A percentile compares a stretch with the other conserved stretches of the same genome.
phyloP scores from a whole-genome alignment of 2,113 vertebrate species.

The Opisthocomus hoazin region DNA sequence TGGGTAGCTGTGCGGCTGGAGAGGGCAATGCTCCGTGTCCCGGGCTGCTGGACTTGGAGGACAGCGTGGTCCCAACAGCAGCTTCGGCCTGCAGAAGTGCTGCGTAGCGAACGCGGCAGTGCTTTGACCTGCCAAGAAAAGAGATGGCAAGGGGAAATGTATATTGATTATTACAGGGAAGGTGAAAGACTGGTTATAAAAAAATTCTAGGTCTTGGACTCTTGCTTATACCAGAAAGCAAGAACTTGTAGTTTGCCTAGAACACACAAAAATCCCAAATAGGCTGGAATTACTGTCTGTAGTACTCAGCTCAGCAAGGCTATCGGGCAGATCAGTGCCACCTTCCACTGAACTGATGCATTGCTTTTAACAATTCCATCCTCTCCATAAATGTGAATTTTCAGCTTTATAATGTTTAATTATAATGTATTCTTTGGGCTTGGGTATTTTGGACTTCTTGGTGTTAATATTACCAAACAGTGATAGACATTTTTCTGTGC shows the following conservation, averaged over 20 bases:
- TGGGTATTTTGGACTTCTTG: background rate
- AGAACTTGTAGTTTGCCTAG: background rate
- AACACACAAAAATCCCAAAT: background rate
- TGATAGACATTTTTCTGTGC: background rate
- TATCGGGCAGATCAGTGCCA: background rate
- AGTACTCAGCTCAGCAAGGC: background rate
- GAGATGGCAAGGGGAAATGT: background rate
- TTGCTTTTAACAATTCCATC: background rate
- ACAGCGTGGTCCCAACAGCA: background rate
- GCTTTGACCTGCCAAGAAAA: background rate
- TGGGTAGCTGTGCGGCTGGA: background rate
- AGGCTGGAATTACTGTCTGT: accelerated
- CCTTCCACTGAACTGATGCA: background rate
- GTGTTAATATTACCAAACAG: background rate
- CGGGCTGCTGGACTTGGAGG: background rate
- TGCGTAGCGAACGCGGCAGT: background rate
- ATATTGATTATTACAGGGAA: background rate
- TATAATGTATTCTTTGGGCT: background rate
- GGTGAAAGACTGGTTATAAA: background rate
- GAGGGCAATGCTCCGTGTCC: background rate
- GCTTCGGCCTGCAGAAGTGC: background rate
- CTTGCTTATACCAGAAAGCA: background rate
- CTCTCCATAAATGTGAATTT: background rate
- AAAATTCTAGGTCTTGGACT: background rate
- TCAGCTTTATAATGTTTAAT: background rate